Conservation (phyloP, 2,888 invertebrate species). For the Melieria omissa region DNA sequence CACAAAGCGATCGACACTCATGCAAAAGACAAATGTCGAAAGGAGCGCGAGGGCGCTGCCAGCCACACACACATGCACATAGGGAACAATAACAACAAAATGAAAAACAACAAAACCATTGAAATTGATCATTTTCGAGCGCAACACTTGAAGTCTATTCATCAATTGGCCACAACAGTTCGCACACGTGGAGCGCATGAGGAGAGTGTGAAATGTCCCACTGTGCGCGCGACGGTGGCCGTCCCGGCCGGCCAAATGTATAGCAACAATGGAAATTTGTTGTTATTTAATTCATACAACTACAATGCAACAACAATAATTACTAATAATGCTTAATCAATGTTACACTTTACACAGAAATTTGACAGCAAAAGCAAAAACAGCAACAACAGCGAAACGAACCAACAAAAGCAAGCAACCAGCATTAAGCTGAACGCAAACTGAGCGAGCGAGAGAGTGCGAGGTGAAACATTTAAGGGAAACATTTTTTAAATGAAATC, state of each 20-base stretch:
- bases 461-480: background rate
- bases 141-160: slow-evolving; percentile 12
- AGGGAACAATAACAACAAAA: slow-evolving; percentile 2
- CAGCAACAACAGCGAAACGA: slow-evolving; percentile 3
- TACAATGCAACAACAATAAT: slow-evolving; percentile 16
- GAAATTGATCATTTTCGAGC: slow-evolving; percentile 21
- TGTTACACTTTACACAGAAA: slow-evolving; percentile 23
- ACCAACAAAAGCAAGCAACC: slow-evolving; percentile 1
- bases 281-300: slow-evolving; percentile 20
- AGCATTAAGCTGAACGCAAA: background rate
- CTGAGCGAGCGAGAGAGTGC: background rate
- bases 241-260: slow-evolving; percentile 12
- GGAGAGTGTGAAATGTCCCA: slow-evolving; percentile 23
- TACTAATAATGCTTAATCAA: slow-evolving; percentile 31
- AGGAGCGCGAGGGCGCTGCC: too few species aligned
- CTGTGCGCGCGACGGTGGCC: slow-evolving; percentile 7
- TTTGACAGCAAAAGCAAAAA: slow-evolving; percentile 4
- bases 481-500: slow-evolving; percentile 11
- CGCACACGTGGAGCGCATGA: slow-evolving; percentile 2
- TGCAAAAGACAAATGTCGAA: slow-evolving; percentile 10
- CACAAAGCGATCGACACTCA: slow-evolving; percentile 5
- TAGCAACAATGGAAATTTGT: slow-evolving; percentile 22
- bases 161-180: background rate
- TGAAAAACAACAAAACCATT: background rate
- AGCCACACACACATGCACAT: too few species aligned